These are phyloP conservation scores for Grammomys dolichurus DNA, from an alignment of 2,113 vertebrate genomes.

Conservation along the genomic window DNA sequence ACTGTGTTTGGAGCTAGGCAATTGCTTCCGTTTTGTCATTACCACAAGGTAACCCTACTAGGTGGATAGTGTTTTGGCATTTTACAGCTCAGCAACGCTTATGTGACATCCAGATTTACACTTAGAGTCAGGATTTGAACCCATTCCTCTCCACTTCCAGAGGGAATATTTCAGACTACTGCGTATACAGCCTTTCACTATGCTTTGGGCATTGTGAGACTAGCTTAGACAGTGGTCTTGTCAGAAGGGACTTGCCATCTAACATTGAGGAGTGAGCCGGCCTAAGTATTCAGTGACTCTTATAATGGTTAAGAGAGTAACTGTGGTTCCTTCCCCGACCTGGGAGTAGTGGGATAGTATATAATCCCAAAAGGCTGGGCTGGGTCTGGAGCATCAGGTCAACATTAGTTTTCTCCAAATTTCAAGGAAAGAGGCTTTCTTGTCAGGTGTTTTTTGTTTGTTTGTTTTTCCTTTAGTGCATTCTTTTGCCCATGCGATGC, in stretches of 20 bases:
- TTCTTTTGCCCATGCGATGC: not conserved
- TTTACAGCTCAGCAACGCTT: not conserved
- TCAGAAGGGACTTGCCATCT: not conserved
- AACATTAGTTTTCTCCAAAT: constrained; percentile 27
- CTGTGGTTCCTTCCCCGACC: not conserved
- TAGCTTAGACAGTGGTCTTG: not conserved
- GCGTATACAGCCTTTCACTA: not conserved
- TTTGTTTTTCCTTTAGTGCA: not conserved
- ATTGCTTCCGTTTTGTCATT: not conserved
- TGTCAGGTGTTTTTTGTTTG: not conserved
- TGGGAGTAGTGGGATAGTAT: not conserved
- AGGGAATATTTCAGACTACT: not conserved
- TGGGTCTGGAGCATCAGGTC: not conserved
- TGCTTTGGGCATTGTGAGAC: not conserved
- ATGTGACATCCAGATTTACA: not conserved
- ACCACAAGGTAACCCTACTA: not conserved
- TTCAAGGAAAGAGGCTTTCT: not conserved
- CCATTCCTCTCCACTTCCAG: not conserved
- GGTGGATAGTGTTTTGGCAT: not conserved
- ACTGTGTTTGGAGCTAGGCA: not conserved
- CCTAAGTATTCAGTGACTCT: not conserved
- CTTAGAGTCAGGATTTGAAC: constrained; percentile 24
- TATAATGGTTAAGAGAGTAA: not conserved
- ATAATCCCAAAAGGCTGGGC: not conserved
- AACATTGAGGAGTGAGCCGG: not conserved